These are phyloP conservation scores for Pelodytes ibericus DNA, from an alignment of 2,797 vertebrate species.

Conservation along the genomic window DNA sequence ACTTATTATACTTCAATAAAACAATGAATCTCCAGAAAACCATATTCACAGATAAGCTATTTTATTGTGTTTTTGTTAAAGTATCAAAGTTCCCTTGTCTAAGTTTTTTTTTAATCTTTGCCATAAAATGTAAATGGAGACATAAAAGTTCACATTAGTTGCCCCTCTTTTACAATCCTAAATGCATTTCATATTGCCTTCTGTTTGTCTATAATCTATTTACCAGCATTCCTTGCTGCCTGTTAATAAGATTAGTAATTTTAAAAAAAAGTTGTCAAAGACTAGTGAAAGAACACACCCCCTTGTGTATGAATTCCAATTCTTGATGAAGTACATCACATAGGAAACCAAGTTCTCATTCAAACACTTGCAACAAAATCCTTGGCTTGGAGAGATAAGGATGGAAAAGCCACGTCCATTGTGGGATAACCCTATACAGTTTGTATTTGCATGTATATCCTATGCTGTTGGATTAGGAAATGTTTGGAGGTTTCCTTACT, in stretches of 20 bases:
- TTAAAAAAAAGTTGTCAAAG: slow-evolving; percentile 69
- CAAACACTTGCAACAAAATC: neutral
- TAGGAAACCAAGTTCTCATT: neutral
- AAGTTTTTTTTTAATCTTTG: neutral
- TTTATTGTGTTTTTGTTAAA: neutral
- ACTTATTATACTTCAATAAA: neutral
- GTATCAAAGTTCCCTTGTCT: neutral
- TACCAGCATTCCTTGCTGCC: slow-evolving; percentile 71
- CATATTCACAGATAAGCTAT: neutral
- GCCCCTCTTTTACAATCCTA: neutral
- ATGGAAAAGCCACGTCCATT: slow-evolving; percentile 78
- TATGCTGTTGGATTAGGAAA: slow-evolving; percentile 94
- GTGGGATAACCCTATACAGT: slow-evolving; percentile 85
- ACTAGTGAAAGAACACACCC: slow-evolving; percentile 59
- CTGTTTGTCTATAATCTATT: slow-evolving; percentile 67
- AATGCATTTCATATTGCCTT: slow-evolving; percentile 5
- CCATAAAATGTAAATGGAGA: neutral
- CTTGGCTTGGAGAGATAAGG: slow-evolving; percentile 56
- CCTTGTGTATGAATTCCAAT: slow-evolving; percentile 28
- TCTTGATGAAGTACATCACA: neutral
- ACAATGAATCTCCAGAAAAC: neutral
- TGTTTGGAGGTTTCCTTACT: slow-evolving; percentile 94
- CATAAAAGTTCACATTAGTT: neutral
- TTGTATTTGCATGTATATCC: slow-evolving; percentile 90
- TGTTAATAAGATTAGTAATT: slow-evolving; percentile 77